phyloP scores from a whole-genome alignment of 2,888 invertebrate species.

The Sarcophaga caerulescens region DNA sequence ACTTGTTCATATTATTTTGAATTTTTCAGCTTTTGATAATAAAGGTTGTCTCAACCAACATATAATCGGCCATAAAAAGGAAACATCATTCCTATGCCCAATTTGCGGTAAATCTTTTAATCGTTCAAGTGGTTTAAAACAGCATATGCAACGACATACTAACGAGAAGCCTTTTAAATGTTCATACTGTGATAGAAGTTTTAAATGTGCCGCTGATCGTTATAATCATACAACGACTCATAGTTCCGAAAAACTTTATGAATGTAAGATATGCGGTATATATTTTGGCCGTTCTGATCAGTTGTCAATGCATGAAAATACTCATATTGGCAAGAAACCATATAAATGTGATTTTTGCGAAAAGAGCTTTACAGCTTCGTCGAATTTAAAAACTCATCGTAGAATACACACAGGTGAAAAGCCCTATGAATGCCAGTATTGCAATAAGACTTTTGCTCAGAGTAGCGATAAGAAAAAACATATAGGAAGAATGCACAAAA shows the following conservation, averaged over 20 bases:
- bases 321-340: slow-evolving; percentile 83
- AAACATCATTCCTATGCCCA: slow-evolving; percentile 83
- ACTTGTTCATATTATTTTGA: background rate
- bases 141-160: slow-evolving; percentile 83
- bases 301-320: slow-evolving; percentile 85
- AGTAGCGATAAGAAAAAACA: slow-evolving; percentile 74
- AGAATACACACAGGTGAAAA: slow-evolving; percentile 76
- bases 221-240: slow-evolving; percentile 82
- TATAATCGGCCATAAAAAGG: slow-evolving; percentile 82
- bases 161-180: slow-evolving; percentile 83
- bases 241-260: slow-evolving; percentile 83
- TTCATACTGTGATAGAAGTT: slow-evolving; percentile 83
- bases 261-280: slow-evolving; percentile 85
- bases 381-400: slow-evolving; percentile 40
- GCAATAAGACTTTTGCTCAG: slow-evolving; percentile 79
- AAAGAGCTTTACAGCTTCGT: slow-evolving; percentile 66
- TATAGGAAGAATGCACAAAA: slow-evolving; percentile 73
- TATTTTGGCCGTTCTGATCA: slow-evolving; percentile 83
- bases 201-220: slow-evolving; percentile 83
- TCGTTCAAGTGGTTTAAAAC: slow-evolving; percentile 82
- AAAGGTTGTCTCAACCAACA: slow-evolving; percentile 82
- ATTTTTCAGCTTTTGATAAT: slow-evolving; percentile 34
- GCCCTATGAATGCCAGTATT: slow-evolving; percentile 82
- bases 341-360: slow-evolving; percentile 72
- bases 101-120: slow-evolving; percentile 83